phyloP scores from a whole-genome alignment of 1,140 invertebrate species.

The Battus philenor region DNA sequence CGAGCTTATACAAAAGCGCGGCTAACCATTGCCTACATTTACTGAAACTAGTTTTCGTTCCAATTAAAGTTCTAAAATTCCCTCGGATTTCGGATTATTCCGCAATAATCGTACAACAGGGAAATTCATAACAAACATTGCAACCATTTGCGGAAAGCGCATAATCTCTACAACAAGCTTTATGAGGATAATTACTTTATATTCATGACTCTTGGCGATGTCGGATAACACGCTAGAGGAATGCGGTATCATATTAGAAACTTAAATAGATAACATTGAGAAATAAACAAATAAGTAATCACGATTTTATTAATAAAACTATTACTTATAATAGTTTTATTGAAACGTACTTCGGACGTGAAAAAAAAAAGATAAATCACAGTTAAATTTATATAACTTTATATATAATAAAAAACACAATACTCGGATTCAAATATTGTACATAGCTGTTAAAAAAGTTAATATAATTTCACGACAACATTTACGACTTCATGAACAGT shows the following conservation, averaged over 20 bases:
- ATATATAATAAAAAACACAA: no score
- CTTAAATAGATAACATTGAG: conserved; percentile 2
- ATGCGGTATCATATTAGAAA: conserved; percentile 8
- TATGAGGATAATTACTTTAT: conserved; percentile 11
- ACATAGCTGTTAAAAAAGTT: no score
- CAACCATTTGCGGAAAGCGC: conserved; percentile 11
- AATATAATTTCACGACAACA: no score
- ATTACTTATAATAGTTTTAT: no score
- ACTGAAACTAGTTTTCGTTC: background rate
- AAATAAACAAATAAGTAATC: no score
- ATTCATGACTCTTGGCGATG: conserved; percentile 13
- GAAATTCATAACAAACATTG: conserved; percentile 13
- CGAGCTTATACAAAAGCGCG: no score
- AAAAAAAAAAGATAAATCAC: no score
- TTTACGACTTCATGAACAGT: no score
- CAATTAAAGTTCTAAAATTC: conserved; percentile 14
- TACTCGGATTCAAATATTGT: no score
- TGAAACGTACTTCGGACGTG: no score
- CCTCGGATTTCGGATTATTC: conserved; percentile 7
- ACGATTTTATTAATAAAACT: no score
- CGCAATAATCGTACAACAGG: conserved; percentile 7
- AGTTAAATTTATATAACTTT: no score
- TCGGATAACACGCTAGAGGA: conserved; percentile 2
- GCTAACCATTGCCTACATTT: background rate
- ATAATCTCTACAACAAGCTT: conserved; percentile 13